These are phyloP conservation scores for Automeris io DNA, from an alignment of 2,888 invertebrate species.

Conservation along the genomic window DNA sequence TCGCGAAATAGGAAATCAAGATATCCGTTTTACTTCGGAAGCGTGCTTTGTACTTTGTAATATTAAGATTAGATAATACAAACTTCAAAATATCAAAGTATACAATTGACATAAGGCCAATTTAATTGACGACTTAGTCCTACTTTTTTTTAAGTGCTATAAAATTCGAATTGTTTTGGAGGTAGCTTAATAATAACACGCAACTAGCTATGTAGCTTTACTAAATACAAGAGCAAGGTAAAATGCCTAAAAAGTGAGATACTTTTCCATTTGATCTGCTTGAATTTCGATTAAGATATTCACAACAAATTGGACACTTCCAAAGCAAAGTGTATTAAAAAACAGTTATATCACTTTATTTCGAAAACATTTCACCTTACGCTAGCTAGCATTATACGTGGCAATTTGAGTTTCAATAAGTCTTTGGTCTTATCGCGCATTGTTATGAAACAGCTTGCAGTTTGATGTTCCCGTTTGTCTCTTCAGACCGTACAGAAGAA, in stretches of 20 bases:
- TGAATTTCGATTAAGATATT: no score
- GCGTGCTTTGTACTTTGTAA: not conserved
- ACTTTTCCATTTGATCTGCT: no score
- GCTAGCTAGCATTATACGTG: not conserved
- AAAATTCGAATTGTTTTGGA: not conserved
- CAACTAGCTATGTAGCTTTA: not conserved
- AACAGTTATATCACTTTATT: no score
- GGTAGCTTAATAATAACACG: not conserved
- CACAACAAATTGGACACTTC: not conserved
- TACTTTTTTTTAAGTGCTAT: not conserved
- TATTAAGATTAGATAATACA: not conserved
- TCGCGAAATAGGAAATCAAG: no score
- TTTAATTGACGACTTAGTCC: not conserved
- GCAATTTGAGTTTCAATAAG: not conserved
- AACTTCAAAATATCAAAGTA: not conserved
- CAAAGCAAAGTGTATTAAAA: not conserved
- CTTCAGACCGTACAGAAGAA: constrained; percentile 27
- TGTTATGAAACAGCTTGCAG: constrained; percentile 32
- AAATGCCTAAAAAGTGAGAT: no score
- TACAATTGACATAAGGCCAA: not conserved
- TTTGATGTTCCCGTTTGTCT: constrained; percentile 26
- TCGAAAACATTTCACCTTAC: no score
- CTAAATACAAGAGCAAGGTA: no score
- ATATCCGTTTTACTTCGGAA: no score
- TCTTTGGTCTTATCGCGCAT: not conserved